Conservation (phyloP, 2,888 invertebrate species). For the Psylliodes chrysocephalus region DNA sequence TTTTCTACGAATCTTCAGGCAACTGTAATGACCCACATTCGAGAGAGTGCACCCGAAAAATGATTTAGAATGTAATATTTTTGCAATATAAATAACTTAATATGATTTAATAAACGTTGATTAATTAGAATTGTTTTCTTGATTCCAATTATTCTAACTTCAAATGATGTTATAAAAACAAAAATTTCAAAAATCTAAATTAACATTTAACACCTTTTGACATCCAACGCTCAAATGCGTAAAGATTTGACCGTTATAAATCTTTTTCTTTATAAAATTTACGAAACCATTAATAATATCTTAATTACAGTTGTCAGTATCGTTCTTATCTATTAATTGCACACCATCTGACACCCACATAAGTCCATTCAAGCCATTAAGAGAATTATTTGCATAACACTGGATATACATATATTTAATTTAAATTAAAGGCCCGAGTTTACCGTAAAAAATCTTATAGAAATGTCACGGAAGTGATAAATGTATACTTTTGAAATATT, state of each 20-base stretch:
- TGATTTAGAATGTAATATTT: too few relatives aligned
- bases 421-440: neutral
- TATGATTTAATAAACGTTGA: too few relatives aligned
- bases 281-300: neutral
- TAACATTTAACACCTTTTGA: neutral
- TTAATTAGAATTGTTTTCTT: too few relatives aligned
- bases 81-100: too few relatives aligned
- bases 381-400: neutral
- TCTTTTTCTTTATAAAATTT: neutral
- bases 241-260: neutral
- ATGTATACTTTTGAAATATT: neutral
- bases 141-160: too few relatives aligned
- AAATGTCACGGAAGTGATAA: neutral
- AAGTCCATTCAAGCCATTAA: neutral
- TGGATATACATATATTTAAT: neutral
- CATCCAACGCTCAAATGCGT: neutral
- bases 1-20: too few relatives aligned
- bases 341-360: neutral
- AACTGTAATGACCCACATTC: too few relatives aligned
- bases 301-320: neutral
- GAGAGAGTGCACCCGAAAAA: too few relatives aligned
- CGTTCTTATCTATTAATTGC: neutral
- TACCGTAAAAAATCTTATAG: neutral
- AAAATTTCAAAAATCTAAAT: neutral
- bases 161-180: too few relatives aligned